These are phyloP conservation scores for Umimayanthus chanpuru DNA, from an alignment of 92 coral and sea anemone species.

Conservation along the genomic window DNA sequence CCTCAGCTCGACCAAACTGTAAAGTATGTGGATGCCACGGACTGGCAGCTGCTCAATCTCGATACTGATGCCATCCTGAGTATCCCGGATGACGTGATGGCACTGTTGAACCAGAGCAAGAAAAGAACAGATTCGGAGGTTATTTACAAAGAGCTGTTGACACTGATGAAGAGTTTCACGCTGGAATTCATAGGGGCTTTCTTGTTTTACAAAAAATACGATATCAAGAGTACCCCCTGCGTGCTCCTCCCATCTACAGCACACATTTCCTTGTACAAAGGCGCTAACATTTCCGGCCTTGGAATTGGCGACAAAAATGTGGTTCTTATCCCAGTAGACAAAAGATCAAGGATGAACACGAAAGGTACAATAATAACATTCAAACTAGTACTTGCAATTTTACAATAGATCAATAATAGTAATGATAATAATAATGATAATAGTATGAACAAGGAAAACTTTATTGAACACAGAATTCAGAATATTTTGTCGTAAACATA, in stretches of 20 bases:
- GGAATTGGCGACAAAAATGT: slow-evolving; percentile 78
- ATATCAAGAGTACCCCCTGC: slow-evolving; percentile 68
- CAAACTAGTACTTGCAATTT: too few species aligned
- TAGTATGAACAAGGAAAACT: too few species aligned
- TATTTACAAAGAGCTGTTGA: slow-evolving; percentile 45
- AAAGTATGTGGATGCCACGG: slow-evolving; percentile 54
- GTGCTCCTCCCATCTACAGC: slow-evolving; percentile 73
- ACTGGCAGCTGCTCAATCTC: too few species aligned
- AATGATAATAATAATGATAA: too few species aligned
- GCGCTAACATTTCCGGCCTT: slow-evolving; percentile 63
- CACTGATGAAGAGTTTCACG: slow-evolving; percentile 56
- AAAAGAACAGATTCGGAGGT: neutral
- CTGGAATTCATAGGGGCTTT: slow-evolving; percentile 72
- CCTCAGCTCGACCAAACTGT: slow-evolving; percentile 61
- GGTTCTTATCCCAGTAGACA: slow-evolving; percentile 41
- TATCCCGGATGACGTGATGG: slow-evolving; percentile 67
- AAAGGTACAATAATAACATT: neutral
- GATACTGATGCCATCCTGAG: slow-evolving; percentile 70
- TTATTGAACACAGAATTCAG: too few species aligned
- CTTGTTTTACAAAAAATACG: slow-evolving; percentile 65
- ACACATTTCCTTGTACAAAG: slow-evolving; percentile 85
- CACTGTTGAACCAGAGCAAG: slow-evolving; percentile 30
- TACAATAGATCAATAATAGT: too few species aligned
- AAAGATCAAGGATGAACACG: slow-evolving; percentile 36
- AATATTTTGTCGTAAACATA: too few species aligned